Base-by-base conservation (phyloP, 2,113 vertebrate genomes). In the Thunnus thynnus region DNA sequence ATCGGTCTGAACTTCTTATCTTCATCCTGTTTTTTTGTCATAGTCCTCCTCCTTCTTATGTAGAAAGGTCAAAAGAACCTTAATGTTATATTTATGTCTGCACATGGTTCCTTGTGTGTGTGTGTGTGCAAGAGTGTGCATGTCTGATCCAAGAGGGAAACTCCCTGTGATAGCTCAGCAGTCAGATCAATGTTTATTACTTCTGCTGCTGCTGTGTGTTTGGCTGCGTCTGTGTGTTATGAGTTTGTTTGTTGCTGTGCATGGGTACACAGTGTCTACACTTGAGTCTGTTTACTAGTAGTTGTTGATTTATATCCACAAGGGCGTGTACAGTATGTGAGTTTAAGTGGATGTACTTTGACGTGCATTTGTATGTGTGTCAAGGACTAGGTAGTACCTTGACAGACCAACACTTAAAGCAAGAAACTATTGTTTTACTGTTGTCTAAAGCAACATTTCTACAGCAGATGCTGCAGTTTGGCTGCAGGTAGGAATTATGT, bases 151-250 rank as follows among this genome's bases (percentile, higher is more conserved):
- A 51, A 71, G n/a, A 61, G 52, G 50, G 57, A 8, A 78, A 77
- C 72, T 82, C 85, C 66, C 54, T 67, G 46, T 54, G 56, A 80
- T 75, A 85, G 66, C 55, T 78, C 60, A 85, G 55, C 63, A 62
- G 67, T 77, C 80, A 86, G 60, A 83, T 86, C 72, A 32, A 72
- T 83, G 86, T 78, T 84, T 76, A 79, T 83, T 79, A 63, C 56
- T 56, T 66, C 68, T 78, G 48, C 44, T 78, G 75, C 51, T 62
- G 47, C 25, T 46, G 17, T 55, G 55, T 76, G 70, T 86, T 51
- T 71, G 50, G 48, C 52, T 76, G 16, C 5, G 5, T 86, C 51
- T 71, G 60, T 70, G 64, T 60, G 25, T 70, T 70, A 52, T 44
- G 50, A 69, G 32, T 72, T 72, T 78, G 47, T 67, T 47, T 72